phyloP scores from a whole-genome alignment of 2,888 invertebrate genomes.

The Hirtodrosophila trivittata region DNA sequence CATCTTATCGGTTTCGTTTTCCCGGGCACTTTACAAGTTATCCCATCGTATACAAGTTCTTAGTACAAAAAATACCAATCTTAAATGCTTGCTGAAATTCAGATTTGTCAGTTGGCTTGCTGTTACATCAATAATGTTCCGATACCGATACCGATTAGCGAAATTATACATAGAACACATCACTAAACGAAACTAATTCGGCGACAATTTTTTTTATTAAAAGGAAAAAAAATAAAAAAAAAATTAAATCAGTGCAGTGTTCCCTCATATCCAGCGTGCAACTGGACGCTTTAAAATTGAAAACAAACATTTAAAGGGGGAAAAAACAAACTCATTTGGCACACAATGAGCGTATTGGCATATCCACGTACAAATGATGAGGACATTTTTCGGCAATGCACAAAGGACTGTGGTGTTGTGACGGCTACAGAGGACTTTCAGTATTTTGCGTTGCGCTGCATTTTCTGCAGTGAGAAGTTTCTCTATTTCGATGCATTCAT shows the following conservation, averaged over 20 bases:
- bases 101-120: conserved; percentile 7
- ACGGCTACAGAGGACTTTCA: conserved; percentile 81
- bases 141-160: conserved; percentile 55
- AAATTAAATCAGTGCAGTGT: conserved; percentile 43
- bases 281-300: conserved; percentile 30
- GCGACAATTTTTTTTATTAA: conserved; percentile 55
- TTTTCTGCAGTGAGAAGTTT: conserved; percentile 79
- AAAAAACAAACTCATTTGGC: conserved; percentile 38
- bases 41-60: too few relatives aligned
- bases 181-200: conserved; percentile 66
- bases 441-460: conserved; percentile 77
- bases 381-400: conserved; percentile 79
- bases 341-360: conserved; percentile 78
- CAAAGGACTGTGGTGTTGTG: conserved; percentile 80
- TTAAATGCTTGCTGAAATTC: conserved; percentile 30
- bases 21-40: too few relatives aligned
- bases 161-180: conserved; percentile 48
- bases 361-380: conserved; percentile 80
- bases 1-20: too few relatives aligned
- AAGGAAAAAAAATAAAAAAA: conserved; percentile 38
- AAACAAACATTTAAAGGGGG: conserved; percentile 25
- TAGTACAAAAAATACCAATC: conserved; percentile 4
- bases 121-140: conserved; percentile 15
- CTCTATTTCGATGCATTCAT: conserved; percentile 81
- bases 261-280: conserved; percentile 28